Evolutionary conservation across 1,140 invertebrate species (phyloP).

Genomic region (Diprion similis): DNA sequence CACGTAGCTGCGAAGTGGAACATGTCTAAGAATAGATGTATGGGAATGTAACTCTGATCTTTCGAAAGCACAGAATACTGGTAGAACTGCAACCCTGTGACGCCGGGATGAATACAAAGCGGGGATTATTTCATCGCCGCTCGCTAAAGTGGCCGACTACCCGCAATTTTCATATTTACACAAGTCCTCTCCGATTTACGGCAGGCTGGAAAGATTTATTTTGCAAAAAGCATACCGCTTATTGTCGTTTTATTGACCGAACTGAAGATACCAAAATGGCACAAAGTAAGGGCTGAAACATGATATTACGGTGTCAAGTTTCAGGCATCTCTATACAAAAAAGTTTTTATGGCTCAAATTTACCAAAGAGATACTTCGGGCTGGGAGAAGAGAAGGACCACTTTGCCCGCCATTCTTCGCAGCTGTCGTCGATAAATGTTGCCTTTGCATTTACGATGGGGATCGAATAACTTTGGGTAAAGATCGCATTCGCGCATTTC

Average conservation of each 20-base stretch:
- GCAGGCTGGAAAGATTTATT: too few relatives aligned
- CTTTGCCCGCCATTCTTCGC: background rate
- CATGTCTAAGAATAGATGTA: constrained; percentile 27
- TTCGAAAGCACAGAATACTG: constrained; percentile 11
- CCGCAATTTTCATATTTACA: too few relatives aligned
- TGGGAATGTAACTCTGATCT: constrained; percentile 19
- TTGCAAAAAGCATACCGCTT: background rate
- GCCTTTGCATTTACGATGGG: background rate
- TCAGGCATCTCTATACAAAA: background rate
- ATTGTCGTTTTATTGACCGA: background rate
- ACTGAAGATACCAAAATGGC: background rate
- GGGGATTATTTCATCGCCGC: background rate
- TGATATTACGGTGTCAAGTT: background rate
- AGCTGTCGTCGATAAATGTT: background rate
- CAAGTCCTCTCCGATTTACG: too few relatives aligned
- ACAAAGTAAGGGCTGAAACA: background rate
- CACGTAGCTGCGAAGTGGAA: background rate
- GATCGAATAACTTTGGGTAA: background rate
- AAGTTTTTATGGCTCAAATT: background rate
- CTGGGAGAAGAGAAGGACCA: background rate
- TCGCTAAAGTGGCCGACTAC: too few relatives aligned
- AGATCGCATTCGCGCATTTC: too few relatives aligned
- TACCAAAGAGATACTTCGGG: constrained; percentile 1
- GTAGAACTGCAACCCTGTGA: background rate
- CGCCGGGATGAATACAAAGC: background rate